Base-by-base conservation (phyloP, 1,140 invertebrate genomes). In the Hyphantria cunea region DNA sequence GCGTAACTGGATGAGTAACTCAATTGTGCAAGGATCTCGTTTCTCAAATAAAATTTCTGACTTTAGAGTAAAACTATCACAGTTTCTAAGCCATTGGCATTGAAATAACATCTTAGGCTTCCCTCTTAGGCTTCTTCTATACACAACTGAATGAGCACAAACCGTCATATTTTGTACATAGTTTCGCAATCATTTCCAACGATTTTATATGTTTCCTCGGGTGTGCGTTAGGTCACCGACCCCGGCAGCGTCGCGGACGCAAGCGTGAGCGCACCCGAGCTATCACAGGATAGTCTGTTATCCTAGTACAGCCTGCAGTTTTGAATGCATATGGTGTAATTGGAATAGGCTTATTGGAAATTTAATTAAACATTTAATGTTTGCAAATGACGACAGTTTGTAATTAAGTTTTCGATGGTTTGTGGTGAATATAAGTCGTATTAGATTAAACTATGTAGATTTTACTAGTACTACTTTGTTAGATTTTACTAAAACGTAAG, bases 211-310 rank as follows among this genome's bases (percentile, higher is more conserved):
- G 48, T 55, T 66, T 66, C 63, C 50, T 48, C 39, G 59, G 60
- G 64, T 70, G 68, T 66, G 68, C 61, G 49, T 44, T 48, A 54
- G 83, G 76, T 74, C 82, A 64, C 74, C 79, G 54, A 86, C 81
- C 84, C 77, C 83, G 80, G 80, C 71, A 76, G 75, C 51, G 45
- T 34, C 32, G 54, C 76, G 77, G 71, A 72, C 77, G 59, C 70
- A 69, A 66, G 78, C 79, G 77, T 78, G 74, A 51, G 72, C 73
- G 71, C 71, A 78, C 67, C 72, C 73, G 70, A 72, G 52, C 72
- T 76, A 85, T 84, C 70, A 76, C 66, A 68, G 78, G 81, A 84
- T 79, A 76, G 77, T 51, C 68, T 45, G 65, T 67, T 66, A 60
- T 66, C 65, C 67, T 54, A 15, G 45, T 34, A 15, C 50, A 68